Evolutionary conservation across 2,113 vertebrate genomes (phyloP).

Genomic region (Spilogale gracilis): DNA sequence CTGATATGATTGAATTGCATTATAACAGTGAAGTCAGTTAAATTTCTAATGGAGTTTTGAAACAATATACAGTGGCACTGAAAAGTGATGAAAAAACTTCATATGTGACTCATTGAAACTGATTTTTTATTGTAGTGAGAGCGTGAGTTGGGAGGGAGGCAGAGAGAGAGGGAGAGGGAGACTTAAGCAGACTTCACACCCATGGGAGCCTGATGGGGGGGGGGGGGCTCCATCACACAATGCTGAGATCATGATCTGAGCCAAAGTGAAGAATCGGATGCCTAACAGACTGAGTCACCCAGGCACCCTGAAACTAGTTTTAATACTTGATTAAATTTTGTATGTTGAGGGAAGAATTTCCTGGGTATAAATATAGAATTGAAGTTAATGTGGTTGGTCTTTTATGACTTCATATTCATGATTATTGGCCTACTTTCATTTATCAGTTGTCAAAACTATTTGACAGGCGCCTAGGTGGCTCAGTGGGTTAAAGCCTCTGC

Average conservation of each 20-base stretch:
- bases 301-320: not conserved
- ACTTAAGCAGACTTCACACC: not conserved
- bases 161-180: not conserved
- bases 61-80: not conserved
- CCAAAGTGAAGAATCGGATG: not conserved
- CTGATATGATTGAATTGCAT: not conserved
- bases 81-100: not conserved
- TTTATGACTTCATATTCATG: not conserved
- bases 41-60: not conserved
- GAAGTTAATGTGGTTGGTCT: not conserved
- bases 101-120: not conserved
- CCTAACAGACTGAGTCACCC: not conserved
- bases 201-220: not conserved
- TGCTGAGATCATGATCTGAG: not conserved
- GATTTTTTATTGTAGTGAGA: not conserved
- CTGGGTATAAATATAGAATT: not conserved
- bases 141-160: not conserved
- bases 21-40: not conserved
- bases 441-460: too few species aligned
- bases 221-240: rapidly evolving
- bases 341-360: not conserved
- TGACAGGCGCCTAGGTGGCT: too few species aligned
- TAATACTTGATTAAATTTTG: not conserved
- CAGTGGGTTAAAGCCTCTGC: too few species aligned
- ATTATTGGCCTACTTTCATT: not conserved